phyloP scores from a whole-genome alignment of 2,113 vertebrate species.

The Xenotilapia leptura region DNA sequence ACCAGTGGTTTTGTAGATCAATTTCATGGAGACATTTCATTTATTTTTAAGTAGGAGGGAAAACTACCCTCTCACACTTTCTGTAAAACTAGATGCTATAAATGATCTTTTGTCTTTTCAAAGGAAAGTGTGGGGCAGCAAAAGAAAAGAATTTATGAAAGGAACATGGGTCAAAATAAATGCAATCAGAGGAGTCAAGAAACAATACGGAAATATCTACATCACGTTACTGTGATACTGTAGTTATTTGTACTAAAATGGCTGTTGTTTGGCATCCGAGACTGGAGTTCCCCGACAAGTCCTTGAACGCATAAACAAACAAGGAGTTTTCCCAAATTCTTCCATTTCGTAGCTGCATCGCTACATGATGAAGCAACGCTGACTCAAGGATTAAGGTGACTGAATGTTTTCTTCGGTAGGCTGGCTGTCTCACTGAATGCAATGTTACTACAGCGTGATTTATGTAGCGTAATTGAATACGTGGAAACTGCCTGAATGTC shows the following conservation, averaged over 20 bases:
- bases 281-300: background rate
- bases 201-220: background rate
- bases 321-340: background rate
- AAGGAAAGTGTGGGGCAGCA: background rate
- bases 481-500: background rate
- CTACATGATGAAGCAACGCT: background rate
- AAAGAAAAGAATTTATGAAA: background rate
- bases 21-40: no score
- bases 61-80: background rate
- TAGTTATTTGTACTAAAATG: background rate
- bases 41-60: background rate
- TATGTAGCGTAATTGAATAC: background rate
- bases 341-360: background rate
- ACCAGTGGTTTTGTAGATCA: background rate
- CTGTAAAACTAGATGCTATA: background rate
- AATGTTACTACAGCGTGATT: background rate
- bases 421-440: background rate
- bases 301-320: background rate
- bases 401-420: background rate
- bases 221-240: background rate
- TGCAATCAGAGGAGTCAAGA: background rate
- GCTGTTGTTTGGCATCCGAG: background rate
- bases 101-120: background rate
- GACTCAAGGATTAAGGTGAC: background rate
- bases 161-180: background rate